Evolutionary conservation across 1,140 invertebrate species (phyloP).

Genomic region (Brachionus calyciflorus): DNA sequence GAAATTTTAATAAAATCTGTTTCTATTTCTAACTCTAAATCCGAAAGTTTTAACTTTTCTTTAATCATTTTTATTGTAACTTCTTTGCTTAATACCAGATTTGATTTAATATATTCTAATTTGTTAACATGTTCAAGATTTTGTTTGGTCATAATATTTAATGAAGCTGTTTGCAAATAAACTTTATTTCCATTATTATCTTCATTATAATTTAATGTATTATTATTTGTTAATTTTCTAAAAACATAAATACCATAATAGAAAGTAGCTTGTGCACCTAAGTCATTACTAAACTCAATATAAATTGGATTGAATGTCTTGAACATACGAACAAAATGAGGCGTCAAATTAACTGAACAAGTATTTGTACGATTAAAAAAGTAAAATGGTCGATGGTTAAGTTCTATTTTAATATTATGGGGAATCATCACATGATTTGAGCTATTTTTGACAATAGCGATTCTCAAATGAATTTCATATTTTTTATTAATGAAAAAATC

Average conservation of each 20-base stretch:
- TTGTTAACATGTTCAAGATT: neutral
- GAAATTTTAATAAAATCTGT: constrained; percentile 65
- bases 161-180: too few relatives aligned
- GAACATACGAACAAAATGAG: neutral
- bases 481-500: constrained; percentile 29
- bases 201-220: too few relatives aligned
- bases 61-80: constrained; percentile 12
- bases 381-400: neutral
- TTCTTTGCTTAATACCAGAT: neutral
- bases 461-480: constrained; percentile 14
- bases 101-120: neutral
- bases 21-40: constrained; percentile 5
- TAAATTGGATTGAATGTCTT: constrained; percentile 18
- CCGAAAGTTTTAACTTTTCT: constrained; percentile 37
- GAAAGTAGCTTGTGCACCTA: neutral
- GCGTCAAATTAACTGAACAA: neutral
- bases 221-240: neutral
- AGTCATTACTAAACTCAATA: neutral
- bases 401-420: neutral
- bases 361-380: neutral
- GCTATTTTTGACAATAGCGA: neutral
- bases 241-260: constrained; percentile 21
- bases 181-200: too few relatives aligned
- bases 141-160: neutral
- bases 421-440: neutral